Evolutionary conservation across 2,113 vertebrate genomes (phyloP).

Genomic region (Nanorana parkeri): DNA sequence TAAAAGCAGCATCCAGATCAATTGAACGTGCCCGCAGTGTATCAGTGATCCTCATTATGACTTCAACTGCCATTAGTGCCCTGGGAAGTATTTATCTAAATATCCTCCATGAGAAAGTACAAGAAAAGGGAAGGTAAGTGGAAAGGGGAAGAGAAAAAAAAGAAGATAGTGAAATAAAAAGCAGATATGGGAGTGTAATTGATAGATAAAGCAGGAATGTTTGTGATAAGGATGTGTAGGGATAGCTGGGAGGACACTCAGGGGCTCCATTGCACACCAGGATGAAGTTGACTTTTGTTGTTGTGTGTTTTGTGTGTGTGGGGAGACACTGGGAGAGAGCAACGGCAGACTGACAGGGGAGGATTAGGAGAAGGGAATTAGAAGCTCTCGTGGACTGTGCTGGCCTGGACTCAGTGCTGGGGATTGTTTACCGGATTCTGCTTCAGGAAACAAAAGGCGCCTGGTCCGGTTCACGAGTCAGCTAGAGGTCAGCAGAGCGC

Average conservation of each 20-base stretch:
- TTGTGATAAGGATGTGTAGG: conserved; percentile 64
- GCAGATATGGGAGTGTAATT: conserved; percentile 59
- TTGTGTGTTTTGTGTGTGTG: conserved; percentile 23
- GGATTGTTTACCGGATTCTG: conserved; percentile 65
- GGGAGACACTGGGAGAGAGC: conserved; percentile 53
- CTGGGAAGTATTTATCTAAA: conserved; percentile 17
- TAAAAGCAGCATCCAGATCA: no score
- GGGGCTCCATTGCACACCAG: conserved; percentile 65
- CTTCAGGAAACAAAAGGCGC: conserved; percentile 67
- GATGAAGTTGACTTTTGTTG: conserved; percentile 58
- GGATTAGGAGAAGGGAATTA: conserved; percentile 62
- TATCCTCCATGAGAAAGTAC: conserved; percentile 4
- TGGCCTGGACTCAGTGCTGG: conserved; percentile 43
- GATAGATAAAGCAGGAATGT: conserved; percentile 74
- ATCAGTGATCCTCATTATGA: conserved; percentile 6
- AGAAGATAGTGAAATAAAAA: neutral
- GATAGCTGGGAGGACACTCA: conserved; percentile 60
- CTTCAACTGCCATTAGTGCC: conserved; percentile 26
- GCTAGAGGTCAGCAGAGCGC: conserved; percentile 76
- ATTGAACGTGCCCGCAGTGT: neutral
- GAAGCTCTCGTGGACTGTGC: conserved; percentile 58
- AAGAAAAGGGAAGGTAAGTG: neutral
- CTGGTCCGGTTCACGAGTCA: conserved; percentile 75
- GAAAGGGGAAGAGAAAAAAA: conserved; percentile 4
- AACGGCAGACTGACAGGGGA: conserved; percentile 52